Evolutionary conservation across 2,797 vertebrate genomes (phyloP).

Genomic region (Pangasius djambal): DNA sequence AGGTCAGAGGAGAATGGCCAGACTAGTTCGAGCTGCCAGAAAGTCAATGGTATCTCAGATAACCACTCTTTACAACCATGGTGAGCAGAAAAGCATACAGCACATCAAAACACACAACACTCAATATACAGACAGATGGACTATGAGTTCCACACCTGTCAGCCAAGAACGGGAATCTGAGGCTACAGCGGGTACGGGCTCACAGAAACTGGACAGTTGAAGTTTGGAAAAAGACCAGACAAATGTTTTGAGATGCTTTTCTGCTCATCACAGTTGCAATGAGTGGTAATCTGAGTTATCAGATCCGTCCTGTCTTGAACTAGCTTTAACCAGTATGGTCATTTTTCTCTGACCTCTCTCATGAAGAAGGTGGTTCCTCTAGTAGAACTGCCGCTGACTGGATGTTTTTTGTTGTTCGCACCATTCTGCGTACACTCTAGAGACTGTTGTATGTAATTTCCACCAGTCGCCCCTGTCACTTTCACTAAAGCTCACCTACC

Average conservation of each 20-base stretch:
- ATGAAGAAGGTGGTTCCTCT: not conserved
- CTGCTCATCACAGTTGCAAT: not conserved
- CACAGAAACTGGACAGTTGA: not conserved
- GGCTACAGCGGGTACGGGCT: no score
- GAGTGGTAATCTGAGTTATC: not conserved
- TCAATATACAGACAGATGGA: not conserved
- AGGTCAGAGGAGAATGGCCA: not conserved
- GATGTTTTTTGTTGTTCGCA: not conserved
- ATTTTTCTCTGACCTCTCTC: not conserved
- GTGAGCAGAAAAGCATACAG: not conserved
- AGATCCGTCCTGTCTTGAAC: not conserved
- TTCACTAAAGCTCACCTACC: constrained; percentile 68
- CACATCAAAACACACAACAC: not conserved
- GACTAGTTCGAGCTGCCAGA: not conserved
- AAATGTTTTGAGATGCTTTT: not conserved
- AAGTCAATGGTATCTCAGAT: not conserved
- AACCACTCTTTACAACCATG: not conserved
- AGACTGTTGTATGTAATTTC: not conserved
- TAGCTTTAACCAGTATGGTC: not conserved
- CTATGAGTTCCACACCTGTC: not conserved
- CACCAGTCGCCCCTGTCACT: not conserved
- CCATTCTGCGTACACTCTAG: not conserved
- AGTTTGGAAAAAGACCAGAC: not conserved
- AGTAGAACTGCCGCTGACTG: not conserved
- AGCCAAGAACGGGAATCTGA: not conserved